A percentile compares a stretch with the other conserved stretches of the same genome.
Conservation (phyloP, 2,888 invertebrate species). For the Vanessa cardui region DNA sequence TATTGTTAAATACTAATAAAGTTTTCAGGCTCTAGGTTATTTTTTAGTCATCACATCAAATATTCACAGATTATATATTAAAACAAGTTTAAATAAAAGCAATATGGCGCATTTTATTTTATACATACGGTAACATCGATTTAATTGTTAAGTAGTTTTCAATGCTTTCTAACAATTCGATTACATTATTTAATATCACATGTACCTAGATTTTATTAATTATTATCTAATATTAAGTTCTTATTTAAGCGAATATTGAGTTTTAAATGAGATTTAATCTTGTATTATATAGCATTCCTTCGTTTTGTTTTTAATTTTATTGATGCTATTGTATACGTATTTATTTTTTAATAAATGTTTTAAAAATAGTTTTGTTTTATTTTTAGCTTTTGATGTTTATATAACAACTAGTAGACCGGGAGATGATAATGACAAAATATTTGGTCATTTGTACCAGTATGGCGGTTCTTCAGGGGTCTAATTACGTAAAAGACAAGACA, state of each 20-base stretch:
- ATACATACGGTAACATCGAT: neutral
- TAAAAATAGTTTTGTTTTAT: conserved; percentile 2
- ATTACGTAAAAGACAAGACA: too few species aligned
- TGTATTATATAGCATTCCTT: conserved; percentile 32
- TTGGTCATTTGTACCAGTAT: too few species aligned
- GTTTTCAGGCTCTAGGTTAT: too few species aligned
- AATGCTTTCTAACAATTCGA: neutral
- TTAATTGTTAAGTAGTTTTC: neutral
- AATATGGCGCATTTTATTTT: neutral
- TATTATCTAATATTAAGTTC: neutral
- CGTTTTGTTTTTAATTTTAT: conserved; percentile 36
- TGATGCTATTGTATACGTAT: conserved; percentile 29
- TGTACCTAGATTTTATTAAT: conserved; percentile 4
- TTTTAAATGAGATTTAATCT: conserved; percentile 17
- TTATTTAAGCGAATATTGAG: neutral
- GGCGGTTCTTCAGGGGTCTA: too few species aligned
- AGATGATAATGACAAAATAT: too few species aligned
- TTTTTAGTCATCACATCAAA: neutral
- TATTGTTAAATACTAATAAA: too few species aligned
- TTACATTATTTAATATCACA: conserved; percentile 3
- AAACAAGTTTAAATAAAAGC: too few species aligned
- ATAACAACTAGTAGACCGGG: too few species aligned
- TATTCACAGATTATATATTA: neutral
- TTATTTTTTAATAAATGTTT: conserved; percentile 32
- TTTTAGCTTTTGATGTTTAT: neutral